phyloP scores from a whole-genome alignment of 2,113 vertebrate species.

The Phoenicopterus ruber region DNA sequence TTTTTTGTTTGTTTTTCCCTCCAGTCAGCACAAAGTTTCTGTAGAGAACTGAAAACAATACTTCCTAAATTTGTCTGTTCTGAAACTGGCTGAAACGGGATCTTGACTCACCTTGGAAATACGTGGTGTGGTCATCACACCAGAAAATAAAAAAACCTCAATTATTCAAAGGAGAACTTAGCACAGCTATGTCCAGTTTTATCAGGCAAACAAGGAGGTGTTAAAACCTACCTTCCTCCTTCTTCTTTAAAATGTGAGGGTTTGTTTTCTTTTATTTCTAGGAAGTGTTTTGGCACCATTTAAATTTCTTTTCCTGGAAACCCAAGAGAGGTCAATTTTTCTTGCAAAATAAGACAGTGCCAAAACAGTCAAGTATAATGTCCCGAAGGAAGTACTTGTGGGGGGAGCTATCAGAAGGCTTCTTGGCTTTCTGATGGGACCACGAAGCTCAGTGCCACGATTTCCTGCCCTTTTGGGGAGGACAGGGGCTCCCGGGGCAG shows the following conservation, averaged over 20 bases:
- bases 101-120: not conserved
- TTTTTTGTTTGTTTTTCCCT: not conserved
- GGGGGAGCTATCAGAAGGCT: not conserved
- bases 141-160: not conserved
- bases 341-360: not conserved
- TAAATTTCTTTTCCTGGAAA: not conserved
- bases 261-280: not conserved
- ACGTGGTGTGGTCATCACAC: fast-evolving
- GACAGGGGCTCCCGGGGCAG: not conserved
- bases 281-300: not conserved
- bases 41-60: not conserved
- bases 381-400: not conserved
- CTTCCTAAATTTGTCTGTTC: not conserved
- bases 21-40: not conserved
- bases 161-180: not conserved
- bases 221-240: not conserved
- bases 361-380: not conserved
- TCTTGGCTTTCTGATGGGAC: not conserved
- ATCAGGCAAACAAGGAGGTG: not conserved
- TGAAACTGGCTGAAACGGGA: not conserved
- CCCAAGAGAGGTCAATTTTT: not conserved
- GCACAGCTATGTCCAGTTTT: not conserved
- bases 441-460: not conserved
- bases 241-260: not conserved
- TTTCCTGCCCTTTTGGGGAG: not conserved